Percentiles rank a stretch among this genome's conserved stretches.
Evolutionary conservation across 2,113 vertebrate genomes (phyloP).

Genomic region (human): DNA sequence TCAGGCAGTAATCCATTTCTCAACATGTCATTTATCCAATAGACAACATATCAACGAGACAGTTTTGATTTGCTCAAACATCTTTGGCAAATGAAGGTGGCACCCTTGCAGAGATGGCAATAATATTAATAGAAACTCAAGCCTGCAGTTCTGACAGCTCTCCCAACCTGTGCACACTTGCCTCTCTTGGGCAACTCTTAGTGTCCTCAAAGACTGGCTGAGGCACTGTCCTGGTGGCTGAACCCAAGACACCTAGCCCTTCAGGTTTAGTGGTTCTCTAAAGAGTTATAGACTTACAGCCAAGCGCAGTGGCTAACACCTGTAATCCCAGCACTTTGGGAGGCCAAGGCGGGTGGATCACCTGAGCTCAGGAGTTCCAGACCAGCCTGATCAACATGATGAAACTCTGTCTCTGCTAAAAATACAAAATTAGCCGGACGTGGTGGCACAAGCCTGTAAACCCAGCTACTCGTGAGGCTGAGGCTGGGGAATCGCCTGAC

Average conservation of each 20-base stretch:
- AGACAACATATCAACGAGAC: not conserved
- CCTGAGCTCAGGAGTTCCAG: no score
- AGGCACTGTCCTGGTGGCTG: not conserved
- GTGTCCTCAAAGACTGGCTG: not conserved
- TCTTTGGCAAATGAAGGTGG: not conserved
- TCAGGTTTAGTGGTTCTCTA: not conserved
- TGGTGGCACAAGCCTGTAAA: no score
- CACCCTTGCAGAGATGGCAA: not conserved
- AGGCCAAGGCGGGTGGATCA: no score
- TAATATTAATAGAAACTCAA: not conserved
- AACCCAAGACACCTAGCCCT: not conserved
- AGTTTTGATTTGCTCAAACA: not conserved
- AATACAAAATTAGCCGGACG: rapidly evolving
- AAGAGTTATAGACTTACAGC: not conserved
- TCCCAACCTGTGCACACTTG: no score
- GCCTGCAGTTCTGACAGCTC: not conserved
- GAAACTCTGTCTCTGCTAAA: no score
- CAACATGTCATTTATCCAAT: not conserved
- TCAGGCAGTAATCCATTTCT: not conserved
- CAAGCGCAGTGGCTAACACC: no score
- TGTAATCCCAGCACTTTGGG: no score
- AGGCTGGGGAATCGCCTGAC: no score
- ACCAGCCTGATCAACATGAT: no score
- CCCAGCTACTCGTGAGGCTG: no score
- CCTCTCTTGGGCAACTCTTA: not conserved